A percentile compares a stretch with the other conserved stretches of the same genome.
These are phyloP conservation scores for Muscina levida DNA, from an alignment of 2,888 invertebrate genomes.

Conservation along the genomic window DNA sequence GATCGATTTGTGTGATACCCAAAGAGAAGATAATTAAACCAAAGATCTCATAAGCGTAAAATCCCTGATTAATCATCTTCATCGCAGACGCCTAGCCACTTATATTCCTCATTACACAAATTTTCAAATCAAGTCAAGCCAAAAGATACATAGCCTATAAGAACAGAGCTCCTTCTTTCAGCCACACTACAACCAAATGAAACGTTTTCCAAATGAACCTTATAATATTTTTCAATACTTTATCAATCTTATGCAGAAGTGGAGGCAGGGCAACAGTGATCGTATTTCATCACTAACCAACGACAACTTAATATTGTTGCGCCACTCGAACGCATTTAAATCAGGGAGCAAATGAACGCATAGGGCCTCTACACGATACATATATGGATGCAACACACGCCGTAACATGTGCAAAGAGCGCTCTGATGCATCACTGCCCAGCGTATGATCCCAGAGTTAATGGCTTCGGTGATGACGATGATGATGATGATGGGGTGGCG, in stretches of 20 bases:
- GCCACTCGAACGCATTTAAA: neutral
- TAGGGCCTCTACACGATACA: neutral
- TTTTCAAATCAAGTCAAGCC: neutral
- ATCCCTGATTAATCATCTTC: neutral
- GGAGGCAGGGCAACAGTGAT: neutral
- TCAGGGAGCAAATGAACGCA: neutral
- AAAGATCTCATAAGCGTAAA: conserved; percentile 38
- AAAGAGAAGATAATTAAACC: too few species aligned
- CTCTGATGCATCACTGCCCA: neutral
- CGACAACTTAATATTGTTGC: conserved; percentile 44
- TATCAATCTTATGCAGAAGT: conserved; percentile 20
- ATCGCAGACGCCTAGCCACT: neutral
- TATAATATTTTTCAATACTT: conserved; percentile 45
- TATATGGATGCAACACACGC: neutral
- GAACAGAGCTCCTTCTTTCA: neutral
- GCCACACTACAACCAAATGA: conserved; percentile 10
- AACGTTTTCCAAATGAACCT: conserved; percentile 40
- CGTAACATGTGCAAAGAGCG: conserved; percentile 3
- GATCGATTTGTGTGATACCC: too few species aligned
- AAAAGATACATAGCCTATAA: conserved; percentile 17
- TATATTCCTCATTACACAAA: conserved; percentile 5
- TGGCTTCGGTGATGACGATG: neutral
- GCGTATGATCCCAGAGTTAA: neutral
- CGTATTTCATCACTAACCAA: conserved; percentile 42
- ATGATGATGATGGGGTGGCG: conserved; percentile 23